Evolutionary conservation across 2,113 vertebrate genomes (phyloP).

Genomic region (Oceanites oceanicus): DNA sequence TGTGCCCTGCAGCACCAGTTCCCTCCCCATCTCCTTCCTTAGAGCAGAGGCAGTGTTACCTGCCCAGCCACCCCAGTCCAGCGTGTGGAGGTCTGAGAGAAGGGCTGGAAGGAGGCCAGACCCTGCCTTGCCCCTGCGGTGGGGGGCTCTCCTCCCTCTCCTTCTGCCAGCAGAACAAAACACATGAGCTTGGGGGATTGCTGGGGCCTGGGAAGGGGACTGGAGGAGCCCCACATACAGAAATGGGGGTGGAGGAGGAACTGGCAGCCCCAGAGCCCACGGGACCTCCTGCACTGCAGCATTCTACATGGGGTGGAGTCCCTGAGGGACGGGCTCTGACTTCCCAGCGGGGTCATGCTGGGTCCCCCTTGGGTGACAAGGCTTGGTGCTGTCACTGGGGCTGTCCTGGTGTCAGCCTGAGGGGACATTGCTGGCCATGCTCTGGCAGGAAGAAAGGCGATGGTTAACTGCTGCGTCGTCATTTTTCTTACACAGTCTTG

Average conservation of each 20-base stretch:
- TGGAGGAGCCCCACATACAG: rapidly evolving
- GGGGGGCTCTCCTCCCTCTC: not conserved
- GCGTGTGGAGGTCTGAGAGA: not conserved
- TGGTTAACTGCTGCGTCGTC: not conserved
- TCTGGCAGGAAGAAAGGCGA: not conserved
- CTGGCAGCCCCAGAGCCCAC: not conserved
- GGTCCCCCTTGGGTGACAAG: not conserved
- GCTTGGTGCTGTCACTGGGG: not conserved
- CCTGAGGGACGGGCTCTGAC: not conserved
- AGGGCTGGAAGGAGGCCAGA: not conserved
- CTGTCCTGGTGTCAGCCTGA: not conserved
- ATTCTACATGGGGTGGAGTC: not conserved
- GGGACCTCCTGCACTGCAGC: not conserved
- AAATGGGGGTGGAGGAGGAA: not conserved
- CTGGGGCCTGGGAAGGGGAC: not conserved
- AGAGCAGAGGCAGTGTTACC: rapidly evolving
- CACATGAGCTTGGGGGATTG: rapidly evolving
- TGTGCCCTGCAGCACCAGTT: not conserved
- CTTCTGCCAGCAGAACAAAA: not conserved
- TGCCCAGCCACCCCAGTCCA: not conserved
- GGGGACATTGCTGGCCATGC: not conserved
- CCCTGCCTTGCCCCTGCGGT: rapidly evolving
- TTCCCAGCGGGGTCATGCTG: not conserved
- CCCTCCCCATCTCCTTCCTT: not conserved
- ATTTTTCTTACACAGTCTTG: not conserved